Evolutionary conservation across 1,140 invertebrate species (phyloP), one percentile per base, ranked within the genome.

Genomic region (Papilio aristodemus): DNA sequence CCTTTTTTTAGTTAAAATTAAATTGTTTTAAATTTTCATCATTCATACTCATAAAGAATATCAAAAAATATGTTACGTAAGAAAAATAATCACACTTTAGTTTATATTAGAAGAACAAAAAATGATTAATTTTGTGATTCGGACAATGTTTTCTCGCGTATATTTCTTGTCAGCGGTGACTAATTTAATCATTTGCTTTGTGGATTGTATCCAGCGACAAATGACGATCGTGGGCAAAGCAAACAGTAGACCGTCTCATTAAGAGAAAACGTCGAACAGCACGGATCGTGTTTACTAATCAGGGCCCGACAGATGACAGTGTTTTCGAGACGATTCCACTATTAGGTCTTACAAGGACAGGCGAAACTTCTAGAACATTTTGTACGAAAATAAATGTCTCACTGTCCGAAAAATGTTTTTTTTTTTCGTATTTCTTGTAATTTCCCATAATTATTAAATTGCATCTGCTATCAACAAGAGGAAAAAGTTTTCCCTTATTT

Each of bases 151-250:
- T 43, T 7, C n/a, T 43, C 41, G 14, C 27, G 6, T 32, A 32
- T 43, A n/a, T 43, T 43, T 43, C 14, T 6, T 19, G 19, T 54
- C 46, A 54, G 17, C 46, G 22, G 19, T 13, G 46, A 13, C 17
- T 54, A 54, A 19, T 54, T 22, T 22, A 22, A 54, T 9, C 17
- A 54, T 54, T 54, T 22, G 17, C 22, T 11, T 54, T 46, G 43
- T 46, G 43, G 43, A 46, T 19, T n/a, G n/a, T 19, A 22, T 19
- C n/a, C 41, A 17, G 14, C 9, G 19, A 46, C 43, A 54, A 54
- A 54, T 54, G 46, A 54, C 46, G 22, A 54, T 54, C 17, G 46
- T 19, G 46, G 17, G 19, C 46, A 54, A 32, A 32, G 46, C 46
- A 22, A 54, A 54, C 46, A 54, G 9, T 4, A 17, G 19, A 19